Evolutionary conservation across 2,113 vertebrate species (phyloP), one percentile per base, ranked within the genome.

Genomic region (Melozone crissalis): DNA sequence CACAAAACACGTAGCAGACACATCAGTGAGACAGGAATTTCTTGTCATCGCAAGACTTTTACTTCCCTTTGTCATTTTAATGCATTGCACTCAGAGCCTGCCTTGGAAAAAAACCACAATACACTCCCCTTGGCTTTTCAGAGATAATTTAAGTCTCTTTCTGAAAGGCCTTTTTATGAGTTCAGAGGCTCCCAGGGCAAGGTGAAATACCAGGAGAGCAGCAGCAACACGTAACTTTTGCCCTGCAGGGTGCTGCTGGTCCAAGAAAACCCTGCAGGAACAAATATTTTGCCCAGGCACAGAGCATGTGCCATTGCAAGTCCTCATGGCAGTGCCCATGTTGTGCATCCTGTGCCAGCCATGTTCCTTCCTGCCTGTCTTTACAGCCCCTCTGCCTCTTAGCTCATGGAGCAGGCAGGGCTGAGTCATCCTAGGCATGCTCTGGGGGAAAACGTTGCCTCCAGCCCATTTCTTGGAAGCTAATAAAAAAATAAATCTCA

Each of bases 21-120:
- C 89, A 84, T 95, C 83, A 84, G 9, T 82, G 86, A 95, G 94
- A 95, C 95, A 95, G 96, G 97, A 96, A 97, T 97, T 94, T 97
- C 96, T 95, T 94, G 95, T 97, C 95, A 95, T 94, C 6, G 10
- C 33, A 93, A 71, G 81, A 62, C 80, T 79, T 93, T 84, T 72
- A 74, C 93, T 89, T 93, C 94, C 95, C 83, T 93, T 96, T 96
- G 96, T 93, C 96, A 95, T 95, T 92, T 94, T 88, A 96, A 95
- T 81, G 92, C 85, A 92, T 79, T 93, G 79, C 79, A 82, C 80
- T 94, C 87, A 37, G 66, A 93, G 68, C 59, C 61, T n/a, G 85
- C 20, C 47, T 92, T 78, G 57, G 11, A 24, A 82, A 69, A 68
- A 26, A 13, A 19, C 13, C 3, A 23, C 75, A 43, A 63, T 62